These are phyloP conservation scores for Drosophila quadrilineata DNA, from an alignment of 1,140 invertebrate species.

Conservation along the genomic window DNA sequence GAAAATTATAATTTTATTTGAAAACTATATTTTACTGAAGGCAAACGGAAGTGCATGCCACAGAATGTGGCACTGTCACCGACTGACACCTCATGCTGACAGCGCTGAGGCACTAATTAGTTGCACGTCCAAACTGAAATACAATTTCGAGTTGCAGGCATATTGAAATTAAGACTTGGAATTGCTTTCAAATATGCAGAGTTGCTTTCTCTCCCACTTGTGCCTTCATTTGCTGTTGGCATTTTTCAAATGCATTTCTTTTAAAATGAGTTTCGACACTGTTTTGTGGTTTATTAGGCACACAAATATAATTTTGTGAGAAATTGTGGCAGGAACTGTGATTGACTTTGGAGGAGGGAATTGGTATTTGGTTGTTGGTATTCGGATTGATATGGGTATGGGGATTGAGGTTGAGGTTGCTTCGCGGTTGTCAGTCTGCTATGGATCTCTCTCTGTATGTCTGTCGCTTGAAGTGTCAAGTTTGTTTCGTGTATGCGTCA, in stretches of 20 bases:
- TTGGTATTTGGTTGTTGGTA: neutral
- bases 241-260: slow-evolving; percentile 3
- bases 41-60: too few species aligned
- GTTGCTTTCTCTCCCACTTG: too few species aligned
- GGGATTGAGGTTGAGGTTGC: neutral
- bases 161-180: slow-evolving; percentile 20
- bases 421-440: slow-evolving; percentile 42
- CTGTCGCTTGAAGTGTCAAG: slow-evolving; percentile 74
- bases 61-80: too few species aligned
- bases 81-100: too few species aligned
- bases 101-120: too few species aligned
- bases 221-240: slow-evolving; percentile 17
- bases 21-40: too few species aligned
- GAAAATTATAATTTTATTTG: too few species aligned
- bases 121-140: too few species aligned
- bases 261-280: too few species aligned
- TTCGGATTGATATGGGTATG: slow-evolving; percentile 3
- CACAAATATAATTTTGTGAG: slow-evolving; percentile 9
- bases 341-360: too few species aligned
- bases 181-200: slow-evolving; percentile 3
- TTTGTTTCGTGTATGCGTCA: slow-evolving; percentile 73
- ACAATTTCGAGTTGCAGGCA: slow-evolving; percentile 56
- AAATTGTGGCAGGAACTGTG: too few species aligned
- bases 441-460: slow-evolving; percentile 26
- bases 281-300: slow-evolving; percentile 15